Evolutionary conservation across 23 tunicate genomes (phyloP).

Genomic region (Clavelina lepadiformis): DNA sequence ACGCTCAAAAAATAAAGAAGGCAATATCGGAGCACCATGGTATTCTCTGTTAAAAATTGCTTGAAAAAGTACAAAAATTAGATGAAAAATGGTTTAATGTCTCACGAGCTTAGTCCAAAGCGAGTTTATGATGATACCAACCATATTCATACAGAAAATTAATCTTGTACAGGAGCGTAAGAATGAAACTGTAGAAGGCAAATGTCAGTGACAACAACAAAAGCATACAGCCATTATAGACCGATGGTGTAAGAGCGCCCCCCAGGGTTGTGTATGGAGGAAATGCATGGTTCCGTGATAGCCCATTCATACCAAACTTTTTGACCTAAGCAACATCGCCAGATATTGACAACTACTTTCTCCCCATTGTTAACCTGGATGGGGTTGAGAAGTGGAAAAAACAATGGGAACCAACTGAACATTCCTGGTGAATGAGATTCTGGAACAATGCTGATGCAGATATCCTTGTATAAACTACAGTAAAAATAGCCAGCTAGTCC

Average conservation of each 20-base stretch:
- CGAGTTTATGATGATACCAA: neutral
- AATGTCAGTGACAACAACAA: neutral
- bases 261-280: slow-evolving; percentile 70
- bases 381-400: slow-evolving; percentile 73
- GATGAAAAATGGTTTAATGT: too few relatives aligned
- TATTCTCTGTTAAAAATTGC: too few relatives aligned
- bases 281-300: slow-evolving; percentile 42
- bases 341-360: slow-evolving; percentile 35
- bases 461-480: slow-evolving; percentile 82
- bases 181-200: neutral
- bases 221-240: slow-evolving; percentile 15
- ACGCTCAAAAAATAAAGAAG: too few relatives aligned
- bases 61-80: too few relatives aligned
- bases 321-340: slow-evolving; percentile 59
- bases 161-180: neutral
- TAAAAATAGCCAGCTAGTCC: slow-evolving; percentile 98
- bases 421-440: slow-evolving; percentile 90
- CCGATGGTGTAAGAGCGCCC: slow-evolving; percentile 98
- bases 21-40: too few relatives aligned
- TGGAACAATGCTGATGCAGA: slow-evolving; percentile 87
- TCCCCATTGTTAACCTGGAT: slow-evolving; percentile 41
- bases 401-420: slow-evolving; percentile 99
- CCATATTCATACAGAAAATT: neutral
- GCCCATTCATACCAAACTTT: slow-evolving; percentile 99
- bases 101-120: too few relatives aligned